Conservation (phyloP, 2,113 vertebrate species). For the Chauna torquata region DNA sequence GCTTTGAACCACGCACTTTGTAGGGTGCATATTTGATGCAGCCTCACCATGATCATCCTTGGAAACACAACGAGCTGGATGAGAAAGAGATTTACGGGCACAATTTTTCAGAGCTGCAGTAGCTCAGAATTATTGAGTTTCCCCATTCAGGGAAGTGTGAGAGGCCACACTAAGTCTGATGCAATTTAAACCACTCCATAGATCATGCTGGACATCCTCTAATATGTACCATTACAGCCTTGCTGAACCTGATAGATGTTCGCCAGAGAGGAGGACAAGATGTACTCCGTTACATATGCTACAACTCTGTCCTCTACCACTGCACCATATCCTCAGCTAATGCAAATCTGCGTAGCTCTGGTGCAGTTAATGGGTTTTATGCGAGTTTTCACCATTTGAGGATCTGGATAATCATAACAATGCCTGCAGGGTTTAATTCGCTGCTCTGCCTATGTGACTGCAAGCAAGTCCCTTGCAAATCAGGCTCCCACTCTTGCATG, state of each 20-base stretch:
- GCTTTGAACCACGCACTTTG: not conserved
- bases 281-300: not conserved
- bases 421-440: not conserved
- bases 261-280: not conserved
- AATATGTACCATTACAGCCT: not conserved
- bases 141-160: not conserved
- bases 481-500: not conserved
- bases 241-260: not conserved
- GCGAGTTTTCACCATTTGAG: not conserved
- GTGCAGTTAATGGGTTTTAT: not conserved
- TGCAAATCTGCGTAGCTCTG: not conserved
- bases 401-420: not conserved
- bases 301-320: not conserved
- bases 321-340: not conserved
- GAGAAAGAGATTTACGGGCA: slow-evolving; percentile 38
- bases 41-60: not conserved
- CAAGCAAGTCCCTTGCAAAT: not conserved
- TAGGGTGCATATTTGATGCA: not conserved
- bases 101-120: not conserved
- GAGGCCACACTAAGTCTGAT: slow-evolving; percentile 26
- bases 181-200: slow-evolving; percentile 57
- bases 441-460: not conserved
- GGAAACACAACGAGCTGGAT: rapidly evolving
- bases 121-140: slow-evolving; percentile 40
- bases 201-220: slow-evolving; percentile 43